phyloP scores from a whole-genome alignment of 2,888 invertebrate species.

The Pterobdella sp. region DNA sequence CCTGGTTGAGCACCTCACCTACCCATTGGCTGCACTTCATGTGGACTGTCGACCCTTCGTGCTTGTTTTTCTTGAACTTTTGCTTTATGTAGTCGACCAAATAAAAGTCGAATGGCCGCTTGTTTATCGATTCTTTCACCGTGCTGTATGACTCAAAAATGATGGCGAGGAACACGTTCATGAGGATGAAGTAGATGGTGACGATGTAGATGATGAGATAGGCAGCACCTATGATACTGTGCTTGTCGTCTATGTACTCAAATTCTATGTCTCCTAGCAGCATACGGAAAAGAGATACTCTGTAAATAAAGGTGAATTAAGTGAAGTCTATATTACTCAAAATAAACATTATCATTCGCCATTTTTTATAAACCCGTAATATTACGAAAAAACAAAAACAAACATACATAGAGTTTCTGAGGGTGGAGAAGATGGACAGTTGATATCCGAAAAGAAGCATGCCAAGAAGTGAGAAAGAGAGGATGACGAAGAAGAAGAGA shows the following conservation, averaged over 20 bases:
- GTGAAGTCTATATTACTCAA: no score
- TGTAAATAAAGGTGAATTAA: not conserved
- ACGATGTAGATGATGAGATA: conserved; percentile 25
- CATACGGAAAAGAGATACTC: conserved; percentile 24
- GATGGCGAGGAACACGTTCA: conserved; percentile 24
- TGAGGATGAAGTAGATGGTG: conserved; percentile 26
- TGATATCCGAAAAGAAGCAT: conserved; percentile 25
- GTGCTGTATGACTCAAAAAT: conserved; percentile 23
- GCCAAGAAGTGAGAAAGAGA: conserved; percentile 20
- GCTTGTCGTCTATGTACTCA: conserved; percentile 27
- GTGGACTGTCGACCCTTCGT: not conserved
- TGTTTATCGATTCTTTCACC: not conserved
- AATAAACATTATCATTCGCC: no score
- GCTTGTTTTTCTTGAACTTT: not conserved
- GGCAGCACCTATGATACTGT: conserved; percentile 21
- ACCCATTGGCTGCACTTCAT: conserved; percentile 20
- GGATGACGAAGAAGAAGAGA: conserved; percentile 28
- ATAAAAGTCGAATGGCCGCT: not conserved
- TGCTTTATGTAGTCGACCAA: not conserved
- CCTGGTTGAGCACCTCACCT: conserved; percentile 25
- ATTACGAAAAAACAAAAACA: no score
- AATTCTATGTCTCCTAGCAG: conserved; percentile 24
- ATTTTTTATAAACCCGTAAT: no score
- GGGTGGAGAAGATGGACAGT: conserved; percentile 23
- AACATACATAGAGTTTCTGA: conserved; percentile 19